Conservation (phyloP, 2,888 invertebrate genomes). For the Lapara coniferarum region DNA sequence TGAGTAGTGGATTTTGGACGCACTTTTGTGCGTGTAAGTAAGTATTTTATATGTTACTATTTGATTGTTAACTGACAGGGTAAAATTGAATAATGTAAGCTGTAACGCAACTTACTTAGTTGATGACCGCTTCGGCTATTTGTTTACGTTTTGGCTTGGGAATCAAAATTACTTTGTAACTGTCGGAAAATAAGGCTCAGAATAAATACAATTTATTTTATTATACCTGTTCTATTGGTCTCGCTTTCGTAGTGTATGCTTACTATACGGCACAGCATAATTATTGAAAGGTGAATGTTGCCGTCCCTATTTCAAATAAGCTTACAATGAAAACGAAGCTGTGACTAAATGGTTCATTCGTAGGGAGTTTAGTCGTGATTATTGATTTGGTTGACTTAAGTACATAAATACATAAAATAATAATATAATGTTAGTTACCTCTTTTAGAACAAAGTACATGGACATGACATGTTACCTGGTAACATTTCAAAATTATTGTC, state of each 20-base stretch:
- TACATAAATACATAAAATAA: not conserved
- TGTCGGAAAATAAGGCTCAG: constrained; percentile 9
- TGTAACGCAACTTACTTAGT: constrained; percentile 24
- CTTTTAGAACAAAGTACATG: not conserved
- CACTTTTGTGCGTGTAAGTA: constrained; percentile 70
- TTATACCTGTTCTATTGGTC: not conserved
- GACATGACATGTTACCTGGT: not conserved
- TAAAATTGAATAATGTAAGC: constrained; percentile 47
- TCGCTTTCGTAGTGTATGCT: not conserved
- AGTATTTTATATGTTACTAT: constrained; percentile 61
- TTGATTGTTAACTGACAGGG: constrained; percentile 77
- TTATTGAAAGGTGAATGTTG: constrained; percentile 6
- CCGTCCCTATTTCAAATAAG: constrained; percentile 14
- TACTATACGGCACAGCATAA: not conserved
- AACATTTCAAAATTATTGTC: not conserved
- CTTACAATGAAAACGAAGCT: constrained; percentile 24
- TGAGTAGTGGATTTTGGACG: constrained; percentile 45
- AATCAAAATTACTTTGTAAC: not conserved
- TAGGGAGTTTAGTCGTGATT: not conserved
- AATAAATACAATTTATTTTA: not conserved
- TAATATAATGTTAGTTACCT: not conserved
- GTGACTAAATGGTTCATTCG: not conserved
- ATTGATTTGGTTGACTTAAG: not conserved
- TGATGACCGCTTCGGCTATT: constrained; percentile 24
- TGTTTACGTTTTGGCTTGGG: constrained; percentile 6